These are phyloP conservation scores for Teleogryllus oceanicus DNA, from an alignment of 2,888 invertebrate genomes.

Conservation along the genomic window DNA sequence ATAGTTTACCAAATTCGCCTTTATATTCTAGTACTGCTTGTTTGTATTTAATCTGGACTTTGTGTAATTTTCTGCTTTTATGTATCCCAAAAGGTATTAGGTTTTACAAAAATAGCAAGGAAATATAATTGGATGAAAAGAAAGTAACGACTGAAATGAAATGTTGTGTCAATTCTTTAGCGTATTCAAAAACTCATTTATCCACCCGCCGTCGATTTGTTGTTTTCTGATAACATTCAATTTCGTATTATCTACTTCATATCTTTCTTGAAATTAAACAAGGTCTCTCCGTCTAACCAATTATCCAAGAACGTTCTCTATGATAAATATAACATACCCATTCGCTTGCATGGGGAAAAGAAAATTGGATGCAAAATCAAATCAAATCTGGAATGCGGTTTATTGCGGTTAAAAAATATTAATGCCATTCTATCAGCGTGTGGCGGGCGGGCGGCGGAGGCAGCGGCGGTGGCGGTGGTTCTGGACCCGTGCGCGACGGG, in stretches of 20 bases:
- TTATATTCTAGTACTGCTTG: too few relatives aligned
- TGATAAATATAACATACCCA: slow-evolving; percentile 18
- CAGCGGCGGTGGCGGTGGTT: neutral
- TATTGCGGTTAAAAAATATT: slow-evolving; percentile 18
- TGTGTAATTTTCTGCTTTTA: too few relatives aligned
- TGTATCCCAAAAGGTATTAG: too few relatives aligned
- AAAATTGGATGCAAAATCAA: slow-evolving; percentile 18
- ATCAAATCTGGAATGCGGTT: slow-evolving; percentile 18
- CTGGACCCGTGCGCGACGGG: neutral
- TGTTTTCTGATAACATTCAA: slow-evolving; percentile 18
- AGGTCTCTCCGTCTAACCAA: slow-evolving; percentile 18
- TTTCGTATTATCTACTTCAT: neutral
- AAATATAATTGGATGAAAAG: too few relatives aligned
- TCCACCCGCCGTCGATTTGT: neutral
- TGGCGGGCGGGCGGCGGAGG: neutral
- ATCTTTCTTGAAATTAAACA: slow-evolving; percentile 18
- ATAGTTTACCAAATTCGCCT: too few relatives aligned
- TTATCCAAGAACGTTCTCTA: slow-evolving; percentile 18
- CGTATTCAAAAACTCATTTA: slow-evolving; percentile 2
- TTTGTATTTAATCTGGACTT: too few relatives aligned
- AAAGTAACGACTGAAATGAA: too few relatives aligned
- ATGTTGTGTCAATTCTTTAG: neutral
- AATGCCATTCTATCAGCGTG: slow-evolving; percentile 18
- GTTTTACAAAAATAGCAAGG: too few relatives aligned
- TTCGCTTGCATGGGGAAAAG: slow-evolving; percentile 18